phyloP scores from a whole-genome alignment of 2,797 vertebrate species.

The Nyctibius grandis region DNA sequence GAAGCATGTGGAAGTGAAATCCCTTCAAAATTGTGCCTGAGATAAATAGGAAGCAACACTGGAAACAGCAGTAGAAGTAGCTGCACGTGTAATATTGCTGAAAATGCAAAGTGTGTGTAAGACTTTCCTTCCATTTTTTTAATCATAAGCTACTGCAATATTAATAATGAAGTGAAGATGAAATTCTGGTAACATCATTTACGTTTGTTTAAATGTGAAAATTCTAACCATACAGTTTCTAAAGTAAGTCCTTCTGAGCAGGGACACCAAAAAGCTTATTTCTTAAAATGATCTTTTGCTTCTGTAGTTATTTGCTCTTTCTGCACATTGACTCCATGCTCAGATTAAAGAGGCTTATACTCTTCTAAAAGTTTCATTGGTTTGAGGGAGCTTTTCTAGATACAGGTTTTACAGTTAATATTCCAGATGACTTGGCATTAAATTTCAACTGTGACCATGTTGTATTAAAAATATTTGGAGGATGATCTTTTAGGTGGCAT shows the following conservation, averaged over 20 bases:
- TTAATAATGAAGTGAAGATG: neutral
- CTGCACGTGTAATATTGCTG: neutral
- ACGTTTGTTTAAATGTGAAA: neutral
- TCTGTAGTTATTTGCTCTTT: neutral
- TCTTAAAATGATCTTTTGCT: neutral
- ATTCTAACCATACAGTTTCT: neutral
- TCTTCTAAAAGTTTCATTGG: neutral
- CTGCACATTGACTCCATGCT: neutral
- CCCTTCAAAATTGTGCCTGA: neutral
- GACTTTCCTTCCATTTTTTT: neutral
- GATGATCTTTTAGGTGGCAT: neutral
- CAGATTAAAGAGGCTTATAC: neutral
- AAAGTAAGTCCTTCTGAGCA: neutral
- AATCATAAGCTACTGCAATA: neutral
- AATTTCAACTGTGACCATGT: neutral
- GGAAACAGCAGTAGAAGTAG: neutral
- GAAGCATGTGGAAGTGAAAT: neutral
- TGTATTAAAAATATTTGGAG: neutral
- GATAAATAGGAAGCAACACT: neutral
- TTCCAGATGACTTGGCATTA: neutral
- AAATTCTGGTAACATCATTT: neutral
- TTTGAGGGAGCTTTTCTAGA: neutral
- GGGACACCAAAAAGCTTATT: neutral
- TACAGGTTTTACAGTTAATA: neutral
- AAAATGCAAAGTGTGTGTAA: neutral